phyloP scores from a whole-genome alignment of 37 sponge, comb jelly and placozoan species.

The Amphimedon queenslandica region DNA sequence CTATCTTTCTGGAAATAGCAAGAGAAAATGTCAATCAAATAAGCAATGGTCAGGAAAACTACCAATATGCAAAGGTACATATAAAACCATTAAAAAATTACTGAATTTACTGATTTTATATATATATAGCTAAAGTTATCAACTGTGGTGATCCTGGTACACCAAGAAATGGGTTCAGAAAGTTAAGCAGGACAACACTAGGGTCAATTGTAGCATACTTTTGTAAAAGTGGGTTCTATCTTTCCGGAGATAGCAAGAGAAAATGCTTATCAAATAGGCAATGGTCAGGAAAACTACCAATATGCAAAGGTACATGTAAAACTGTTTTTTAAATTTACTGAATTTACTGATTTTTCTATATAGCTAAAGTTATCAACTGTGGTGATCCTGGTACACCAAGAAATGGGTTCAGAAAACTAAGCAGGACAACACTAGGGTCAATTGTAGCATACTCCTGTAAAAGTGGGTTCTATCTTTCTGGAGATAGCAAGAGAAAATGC shows the following conservation, averaged over 20 bases:
- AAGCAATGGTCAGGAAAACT: conserved; percentile 19
- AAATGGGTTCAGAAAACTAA: neutral
- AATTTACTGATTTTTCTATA: neutral
- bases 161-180: no score
- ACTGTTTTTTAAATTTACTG: conserved; percentile 4
- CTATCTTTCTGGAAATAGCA: conserved; percentile 26
- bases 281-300: neutral
- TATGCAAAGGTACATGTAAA: neutral
- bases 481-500: neutral
- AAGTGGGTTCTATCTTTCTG: neutral
- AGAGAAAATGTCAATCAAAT: conserved; percentile 49
- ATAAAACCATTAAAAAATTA: no score
- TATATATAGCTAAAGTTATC: no score
- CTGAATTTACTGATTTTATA: no score
- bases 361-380: neutral
- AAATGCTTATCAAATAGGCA: conserved; percentile 40
- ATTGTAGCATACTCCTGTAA: neutral
- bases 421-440: neutral
- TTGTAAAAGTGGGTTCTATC: conserved; percentile 32
- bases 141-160: no score
- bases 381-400: neutral
- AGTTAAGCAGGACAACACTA: no score
- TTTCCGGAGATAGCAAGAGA: conserved; percentile 32
- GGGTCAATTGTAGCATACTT: conserved; percentile 36
- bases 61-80: conserved; percentile 23